Evolutionary conservation across 64 coral and sea anemone genomes (phyloP).

Genomic region (Stichodactyla mertensii): DNA sequence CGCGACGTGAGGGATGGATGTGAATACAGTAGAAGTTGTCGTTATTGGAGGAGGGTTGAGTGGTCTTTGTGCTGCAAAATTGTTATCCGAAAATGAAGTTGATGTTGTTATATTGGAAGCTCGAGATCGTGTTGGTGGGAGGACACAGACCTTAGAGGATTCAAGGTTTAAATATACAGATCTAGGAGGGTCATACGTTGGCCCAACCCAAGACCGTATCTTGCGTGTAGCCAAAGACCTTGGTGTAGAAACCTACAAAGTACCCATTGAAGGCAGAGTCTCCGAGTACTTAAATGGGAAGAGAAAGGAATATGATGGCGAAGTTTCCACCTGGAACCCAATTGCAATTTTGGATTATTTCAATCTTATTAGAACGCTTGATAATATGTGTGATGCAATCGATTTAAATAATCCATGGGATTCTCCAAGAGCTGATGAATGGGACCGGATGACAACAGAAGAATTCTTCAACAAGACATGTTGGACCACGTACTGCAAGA

Average conservation of each 20-base stretch:
- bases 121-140: constrained; percentile 81
- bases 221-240: constrained; percentile 84
- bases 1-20: too few species aligned
- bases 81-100: constrained; percentile 45
- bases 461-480: constrained; percentile 85
- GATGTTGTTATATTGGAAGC: constrained; percentile 68
- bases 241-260: constrained; percentile 70
- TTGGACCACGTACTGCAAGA: constrained; percentile 78
- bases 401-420: constrained; percentile 68
- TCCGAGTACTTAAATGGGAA: constrained; percentile 70
- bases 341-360: constrained; percentile 84
- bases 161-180: constrained; percentile 69
- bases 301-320: constrained; percentile 51
- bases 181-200: constrained; percentile 76
- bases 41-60: constrained; percentile 86
- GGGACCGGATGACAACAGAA: constrained; percentile 84
- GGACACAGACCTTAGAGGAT: constrained; percentile 72
- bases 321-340: constrained; percentile 80
- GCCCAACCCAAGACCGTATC: constrained; percentile 84
- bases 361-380: constrained; percentile 51
- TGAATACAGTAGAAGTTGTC: constrained; percentile 36
- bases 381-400: constrained; percentile 68
- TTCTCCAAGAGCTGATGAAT: constrained; percentile 53
- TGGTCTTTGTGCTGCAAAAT: constrained; percentile 79
- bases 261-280: constrained; percentile 56